Evolutionary conservation across 2,888 invertebrate species (phyloP).

Genomic region (Acronicta alni): DNA sequence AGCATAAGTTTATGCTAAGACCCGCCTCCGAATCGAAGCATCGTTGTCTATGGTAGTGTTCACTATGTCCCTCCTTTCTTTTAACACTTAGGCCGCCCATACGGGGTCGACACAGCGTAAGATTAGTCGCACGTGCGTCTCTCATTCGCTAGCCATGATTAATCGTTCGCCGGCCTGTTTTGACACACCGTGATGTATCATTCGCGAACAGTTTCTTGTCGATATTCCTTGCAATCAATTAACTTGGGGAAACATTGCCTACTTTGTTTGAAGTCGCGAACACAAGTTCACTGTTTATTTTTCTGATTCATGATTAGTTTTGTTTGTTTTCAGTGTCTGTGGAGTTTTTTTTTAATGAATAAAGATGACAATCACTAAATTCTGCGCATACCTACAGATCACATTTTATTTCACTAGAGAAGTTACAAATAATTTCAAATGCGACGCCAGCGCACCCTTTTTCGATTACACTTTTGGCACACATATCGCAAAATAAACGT

Average conservation of each 20-base stretch:
- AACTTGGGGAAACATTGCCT: conserved; percentile 63
- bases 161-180: conserved; percentile 78
- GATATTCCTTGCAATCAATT: conserved; percentile 82
- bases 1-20: too few species aligned
- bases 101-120: conserved; percentile 69
- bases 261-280: conserved; percentile 34
- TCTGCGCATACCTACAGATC: too few species aligned
- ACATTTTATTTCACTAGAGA: conserved; percentile 1
- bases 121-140: conserved; percentile 77
- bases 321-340: background rate
- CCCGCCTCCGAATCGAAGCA: too few species aligned
- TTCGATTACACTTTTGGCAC: conserved; percentile 50
- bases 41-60: too few species aligned
- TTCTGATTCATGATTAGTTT: conserved; percentile 8
- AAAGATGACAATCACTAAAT: too few species aligned
- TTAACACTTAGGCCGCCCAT: conserved; percentile 46
- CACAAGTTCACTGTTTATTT: conserved; percentile 33
- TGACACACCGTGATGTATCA: conserved; percentile 87
- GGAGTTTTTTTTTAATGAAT: too few species aligned
- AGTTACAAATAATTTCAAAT: conserved; percentile 26
- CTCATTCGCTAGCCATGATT: conserved; percentile 72
- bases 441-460: background rate
- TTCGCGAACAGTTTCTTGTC: conserved; percentile 82
- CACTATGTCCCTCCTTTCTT: conserved; percentile 23
- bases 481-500: conserved; percentile 39